Evolutionary conservation across 2,113 vertebrate genomes (phyloP).

Genomic region (Struthidea cinerea): DNA sequence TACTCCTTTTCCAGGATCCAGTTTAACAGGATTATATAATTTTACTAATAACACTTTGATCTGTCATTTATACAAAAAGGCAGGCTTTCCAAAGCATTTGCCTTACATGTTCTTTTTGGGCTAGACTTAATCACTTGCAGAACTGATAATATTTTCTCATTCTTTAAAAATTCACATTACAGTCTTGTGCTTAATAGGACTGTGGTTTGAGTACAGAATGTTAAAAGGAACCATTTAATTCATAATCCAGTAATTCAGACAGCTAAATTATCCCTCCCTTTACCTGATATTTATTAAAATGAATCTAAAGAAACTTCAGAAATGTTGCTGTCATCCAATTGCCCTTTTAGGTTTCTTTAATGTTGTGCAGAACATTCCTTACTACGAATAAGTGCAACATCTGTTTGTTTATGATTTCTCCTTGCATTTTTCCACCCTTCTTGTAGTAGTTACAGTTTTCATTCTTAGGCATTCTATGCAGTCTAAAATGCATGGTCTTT

Average conservation of each 20-base stretch:
- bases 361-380: neutral
- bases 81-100: constrained; percentile 31
- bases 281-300: constrained; percentile 53
- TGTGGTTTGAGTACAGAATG: constrained; percentile 19
- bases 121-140: constrained; percentile 51
- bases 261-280: constrained; percentile 45
- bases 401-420: neutral
- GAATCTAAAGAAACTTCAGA: neutral
- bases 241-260: constrained; percentile 50
- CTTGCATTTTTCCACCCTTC: neutral
- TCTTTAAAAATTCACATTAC: constrained; percentile 54
- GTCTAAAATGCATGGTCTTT: neutral
- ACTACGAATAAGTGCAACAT: neutral
- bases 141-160: constrained; percentile 60
- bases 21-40: constrained; percentile 54
- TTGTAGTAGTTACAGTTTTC: neutral
- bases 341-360: neutral
- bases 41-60: constrained; percentile 61
- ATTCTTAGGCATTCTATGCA: neutral
- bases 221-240: constrained; percentile 46
- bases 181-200: neutral
- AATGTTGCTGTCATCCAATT: neutral
- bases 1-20: constrained; percentile 28
- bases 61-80: constrained; percentile 47
- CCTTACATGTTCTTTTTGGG: constrained; percentile 12